Evolutionary conservation across 2,113 vertebrate species (phyloP).

Genomic region (Tretioscincus oriximinensis): DNA sequence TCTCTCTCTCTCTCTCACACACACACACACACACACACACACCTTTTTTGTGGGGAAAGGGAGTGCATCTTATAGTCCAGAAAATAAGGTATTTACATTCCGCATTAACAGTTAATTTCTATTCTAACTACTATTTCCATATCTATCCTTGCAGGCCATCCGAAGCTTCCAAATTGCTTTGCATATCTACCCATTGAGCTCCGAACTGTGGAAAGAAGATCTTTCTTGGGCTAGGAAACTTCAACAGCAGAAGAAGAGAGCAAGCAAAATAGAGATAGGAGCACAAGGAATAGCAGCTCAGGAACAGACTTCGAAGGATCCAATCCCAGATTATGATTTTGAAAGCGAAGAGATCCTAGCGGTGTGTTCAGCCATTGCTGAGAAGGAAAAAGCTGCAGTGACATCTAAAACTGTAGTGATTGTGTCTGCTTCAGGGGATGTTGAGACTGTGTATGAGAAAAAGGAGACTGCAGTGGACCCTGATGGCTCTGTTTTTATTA

Average conservation of each 20-base stretch:
- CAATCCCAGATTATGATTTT: slow-evolving; percentile 92
- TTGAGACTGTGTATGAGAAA: slow-evolving; percentile 69
- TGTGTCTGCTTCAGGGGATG: slow-evolving; percentile 78
- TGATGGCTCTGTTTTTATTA: slow-evolving; percentile 79
- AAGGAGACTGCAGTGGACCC: slow-evolving; percentile 58
- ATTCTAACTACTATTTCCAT: background rate
- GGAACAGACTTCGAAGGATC: slow-evolving; percentile 70
- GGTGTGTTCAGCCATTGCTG: slow-evolving; percentile 90
- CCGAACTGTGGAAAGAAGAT: slow-evolving; percentile 89
- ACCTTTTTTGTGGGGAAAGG: no score
- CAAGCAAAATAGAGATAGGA: slow-evolving; percentile 58
- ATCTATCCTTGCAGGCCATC: slow-evolving; percentile 77
- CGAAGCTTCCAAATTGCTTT: slow-evolving; percentile 91
- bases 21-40: no score
- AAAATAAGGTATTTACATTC: no score
- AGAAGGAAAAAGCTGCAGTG: slow-evolving; percentile 80
- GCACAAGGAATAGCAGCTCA: slow-evolving; percentile 65
- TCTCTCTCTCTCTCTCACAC: no score
- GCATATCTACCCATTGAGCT: slow-evolving; percentile 86
- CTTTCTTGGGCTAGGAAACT: slow-evolving; percentile 86
- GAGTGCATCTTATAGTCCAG: no score
- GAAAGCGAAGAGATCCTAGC: slow-evolving; percentile 94
- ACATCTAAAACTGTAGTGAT: slow-evolving; percentile 78
- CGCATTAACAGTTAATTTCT: no score
- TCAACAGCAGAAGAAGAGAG: slow-evolving; percentile 70